Evolutionary conservation across 2,113 vertebrate species (phyloP).

Genomic region (Semnornis frantzii): DNA sequence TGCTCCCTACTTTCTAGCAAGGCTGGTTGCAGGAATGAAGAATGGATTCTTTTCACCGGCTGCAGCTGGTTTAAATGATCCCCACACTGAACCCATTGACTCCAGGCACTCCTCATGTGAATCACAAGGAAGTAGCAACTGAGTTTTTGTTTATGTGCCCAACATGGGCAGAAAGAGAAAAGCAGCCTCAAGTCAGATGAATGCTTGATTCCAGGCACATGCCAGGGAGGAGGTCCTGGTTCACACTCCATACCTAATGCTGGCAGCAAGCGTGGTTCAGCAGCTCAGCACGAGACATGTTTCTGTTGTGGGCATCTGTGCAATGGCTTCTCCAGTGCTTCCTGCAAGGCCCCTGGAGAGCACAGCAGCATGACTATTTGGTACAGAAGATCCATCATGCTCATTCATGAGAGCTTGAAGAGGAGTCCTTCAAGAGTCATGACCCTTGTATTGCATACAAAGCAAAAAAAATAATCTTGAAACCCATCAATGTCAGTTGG

Average conservation of each 20-base stretch:
- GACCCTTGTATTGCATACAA: neutral
- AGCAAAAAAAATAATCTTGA: neutral
- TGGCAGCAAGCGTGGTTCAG: neutral
- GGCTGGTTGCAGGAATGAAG: slow-evolving; percentile 8
- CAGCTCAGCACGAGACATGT: neutral
- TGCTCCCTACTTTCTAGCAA: slow-evolving; percentile 65
- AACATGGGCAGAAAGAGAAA: neutral
- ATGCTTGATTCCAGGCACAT: neutral
- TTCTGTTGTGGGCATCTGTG: neutral
- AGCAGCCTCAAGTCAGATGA: neutral
- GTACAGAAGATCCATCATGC: neutral
- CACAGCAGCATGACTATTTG: neutral
- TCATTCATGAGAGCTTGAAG: neutral
- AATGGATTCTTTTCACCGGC: slow-evolving; percentile 46
- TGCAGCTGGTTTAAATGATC: slow-evolving; percentile 59
- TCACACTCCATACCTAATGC: fast-evolving
- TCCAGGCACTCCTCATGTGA: slow-evolving; percentile 3
- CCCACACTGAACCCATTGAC: slow-evolving; percentile 52
- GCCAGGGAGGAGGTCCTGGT: neutral
- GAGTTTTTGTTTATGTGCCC: neutral
- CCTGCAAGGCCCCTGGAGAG: neutral
- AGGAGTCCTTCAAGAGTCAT: neutral
- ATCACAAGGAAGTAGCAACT: neutral
- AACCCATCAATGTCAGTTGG: neutral
- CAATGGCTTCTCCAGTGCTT: neutral